Base-by-base conservation (phyloP, 1,140 invertebrate species). In the Dreissena rostriformis region DNA sequence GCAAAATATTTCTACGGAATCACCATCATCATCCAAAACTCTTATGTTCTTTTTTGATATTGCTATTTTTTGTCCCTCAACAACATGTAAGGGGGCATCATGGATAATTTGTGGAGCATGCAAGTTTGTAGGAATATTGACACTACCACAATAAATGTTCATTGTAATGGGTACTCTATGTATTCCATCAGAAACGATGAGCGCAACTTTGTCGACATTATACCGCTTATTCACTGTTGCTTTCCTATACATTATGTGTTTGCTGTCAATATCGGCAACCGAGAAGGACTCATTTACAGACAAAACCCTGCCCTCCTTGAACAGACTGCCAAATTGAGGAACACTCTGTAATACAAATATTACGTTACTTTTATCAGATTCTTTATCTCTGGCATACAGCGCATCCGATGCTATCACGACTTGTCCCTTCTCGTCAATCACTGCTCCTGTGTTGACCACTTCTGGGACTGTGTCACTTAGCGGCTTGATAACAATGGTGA, bases 131-230 rank as follows among this genome's bases (percentile, higher is more conserved):
- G 94, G 93, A 11, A 89, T 24, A 65, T 94, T 92, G 5, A 83
- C 88, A 1, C 94, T 91, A 71, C 74, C 55, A 14, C 93, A 88
- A 61, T 88, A 51, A 17, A 94, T 87, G 49, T 90, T 87, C 11
- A 94, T 81, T 8, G 82, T 90, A 12, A 90, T 84, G 14, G 93
- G 92, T 26, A 94, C 90, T 75, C 88, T 88, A 83, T 94, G 94
- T 39, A 91, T 85, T 0, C 93, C 92, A 90, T 94, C 94, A 28
- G 94, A 91, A 0, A 94, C 91, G 81, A 94, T 91, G 10, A 94
- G 52, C 22, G 74, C 80, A 67, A 94, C 90, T 5, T 76, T 86
- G 78, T 94, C 94, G n/a, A 86, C 82, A 6, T 88, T 85, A 17
- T 83, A 76, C 74, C 93, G 91, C 8, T 76, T 57, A 65, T 39